Base-by-base conservation (phyloP, 2,888 invertebrate species). In the Gymnosoma rotundatum region DNA sequence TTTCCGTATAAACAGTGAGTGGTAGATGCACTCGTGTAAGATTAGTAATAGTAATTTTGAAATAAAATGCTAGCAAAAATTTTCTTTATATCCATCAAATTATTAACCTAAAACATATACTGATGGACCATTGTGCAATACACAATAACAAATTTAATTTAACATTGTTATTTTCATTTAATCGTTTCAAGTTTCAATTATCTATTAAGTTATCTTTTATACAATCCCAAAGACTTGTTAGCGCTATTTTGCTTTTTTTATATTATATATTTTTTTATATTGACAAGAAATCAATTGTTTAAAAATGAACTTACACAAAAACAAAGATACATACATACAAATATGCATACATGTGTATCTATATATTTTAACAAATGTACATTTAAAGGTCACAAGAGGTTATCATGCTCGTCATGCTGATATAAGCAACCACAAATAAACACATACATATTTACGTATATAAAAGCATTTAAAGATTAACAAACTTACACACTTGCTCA, bases 321-420 rank as follows among this genome's bases (percentile, higher is more conserved):
- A 32, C 32, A 32, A 6, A n/a, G n/a, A 14, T 63, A 63, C 20
- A 60, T 18, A 63, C 42, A 60, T 48, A 56, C n/a, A 67, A 32
- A 42, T 2, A 12, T 12, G 1, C 12, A 42, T 12, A 10, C 7
- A 42, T n/a, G 16, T 36, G 32, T 45, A 67, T 52, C 8, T 25
- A 7, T n/a, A n/a, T 6, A 21, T 4, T 25, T 36, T 25, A 58
- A 42, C 56, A 64, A 42, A 25, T 36, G 45, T 38, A 64, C 16
- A 73, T 8, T 42, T 70, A 70, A 70, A 84, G 84, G 84, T 81
- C 81, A 70, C 74, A 70, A 66, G 76, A 70, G 81, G 70, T 80
- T 80, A 80, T 80, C 36, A 63, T 76, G 73, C 72, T 76, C 76
- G 42, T 70, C 64, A 73, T 81, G 48, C 74, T 66, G 64, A 45